phyloP scores from a whole-genome alignment of 2,113 vertebrate genomes.

The Mesocricetus auratus region DNA sequence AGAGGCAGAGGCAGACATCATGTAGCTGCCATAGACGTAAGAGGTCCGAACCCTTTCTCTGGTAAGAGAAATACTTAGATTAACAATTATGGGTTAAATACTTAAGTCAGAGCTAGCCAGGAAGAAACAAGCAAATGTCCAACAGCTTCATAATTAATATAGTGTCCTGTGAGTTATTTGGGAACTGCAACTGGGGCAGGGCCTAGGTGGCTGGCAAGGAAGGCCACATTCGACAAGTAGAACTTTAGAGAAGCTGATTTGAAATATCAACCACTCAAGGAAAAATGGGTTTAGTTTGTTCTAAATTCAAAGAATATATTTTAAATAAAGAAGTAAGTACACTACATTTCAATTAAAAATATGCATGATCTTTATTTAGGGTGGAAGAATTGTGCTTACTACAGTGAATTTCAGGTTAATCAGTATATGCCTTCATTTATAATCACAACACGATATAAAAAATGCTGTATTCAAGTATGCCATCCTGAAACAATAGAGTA shows the following conservation, averaged over 20 bases:
- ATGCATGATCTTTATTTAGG: neutral
- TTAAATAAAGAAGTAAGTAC: constrained; percentile 28
- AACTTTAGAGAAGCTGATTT: constrained; percentile 17
- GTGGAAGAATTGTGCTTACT: neutral
- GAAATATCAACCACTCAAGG: neutral
- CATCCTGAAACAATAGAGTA: neutral
- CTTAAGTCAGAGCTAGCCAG: too few relatives aligned
- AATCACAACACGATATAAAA: constrained; percentile 24
- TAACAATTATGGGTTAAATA: too few relatives aligned
- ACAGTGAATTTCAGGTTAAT: constrained; percentile 23
- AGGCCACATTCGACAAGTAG: too few relatives aligned
- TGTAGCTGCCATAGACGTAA: too few relatives aligned
- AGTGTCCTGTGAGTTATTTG: too few relatives aligned
- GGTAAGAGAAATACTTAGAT: too few relatives aligned
- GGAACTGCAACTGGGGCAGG: too few relatives aligned
- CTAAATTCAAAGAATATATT: neutral
- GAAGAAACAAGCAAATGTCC: too few relatives aligned
- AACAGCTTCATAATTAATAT: too few relatives aligned
- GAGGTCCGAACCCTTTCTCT: too few relatives aligned
- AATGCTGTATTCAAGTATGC: neutral
- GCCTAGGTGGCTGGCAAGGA: too few relatives aligned
- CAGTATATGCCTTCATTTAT: neutral
- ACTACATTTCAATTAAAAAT: constrained; percentile 31
- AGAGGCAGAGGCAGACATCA: too few relatives aligned
- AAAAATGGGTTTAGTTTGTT: neutral